phyloP scores from a whole-genome alignment of 2,797 vertebrate genomes.

The Syncerus caffer region DNA sequence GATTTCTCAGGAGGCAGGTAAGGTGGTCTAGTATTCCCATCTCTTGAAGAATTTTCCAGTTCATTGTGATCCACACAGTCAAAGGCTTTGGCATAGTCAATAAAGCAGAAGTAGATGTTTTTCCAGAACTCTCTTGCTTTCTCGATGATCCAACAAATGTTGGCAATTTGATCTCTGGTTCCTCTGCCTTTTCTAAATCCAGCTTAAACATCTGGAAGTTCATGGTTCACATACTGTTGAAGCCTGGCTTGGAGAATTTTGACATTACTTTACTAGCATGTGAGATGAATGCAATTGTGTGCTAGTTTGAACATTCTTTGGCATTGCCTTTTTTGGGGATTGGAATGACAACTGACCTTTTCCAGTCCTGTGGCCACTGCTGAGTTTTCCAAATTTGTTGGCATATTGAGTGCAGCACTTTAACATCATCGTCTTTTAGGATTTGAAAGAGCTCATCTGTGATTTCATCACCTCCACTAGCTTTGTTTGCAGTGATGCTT shows the following conservation, averaged over 20 bases:
- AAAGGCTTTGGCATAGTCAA: neutral
- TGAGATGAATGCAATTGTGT: neutral
- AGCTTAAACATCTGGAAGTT: neutral
- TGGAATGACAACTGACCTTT: neutral
- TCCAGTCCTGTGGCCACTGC: neutral
- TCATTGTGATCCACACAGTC: neutral
- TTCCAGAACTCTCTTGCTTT: neutral
- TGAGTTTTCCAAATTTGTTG: neutral
- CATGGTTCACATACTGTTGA: neutral
- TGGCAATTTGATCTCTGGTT: neutral
- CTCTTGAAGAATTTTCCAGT: neutral
- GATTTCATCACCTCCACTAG: neutral
- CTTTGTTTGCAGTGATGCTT: neutral
- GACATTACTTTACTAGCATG: neutral
- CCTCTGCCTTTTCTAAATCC: neutral
- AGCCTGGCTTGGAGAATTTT: neutral
- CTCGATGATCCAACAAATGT: fast-evolving
- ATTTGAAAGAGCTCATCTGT: neutral
- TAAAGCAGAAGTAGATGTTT: neutral
- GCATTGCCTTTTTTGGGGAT: neutral
- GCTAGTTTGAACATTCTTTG: neutral
- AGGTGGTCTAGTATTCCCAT: neutral
- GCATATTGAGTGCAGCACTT: neutral
- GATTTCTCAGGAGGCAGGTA: neutral
- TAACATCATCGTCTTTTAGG: neutral